These are phyloP conservation scores for Pristionchus entomophagus DNA, from an alignment of 2,888 invertebrate species.

Conservation along the genomic window DNA sequence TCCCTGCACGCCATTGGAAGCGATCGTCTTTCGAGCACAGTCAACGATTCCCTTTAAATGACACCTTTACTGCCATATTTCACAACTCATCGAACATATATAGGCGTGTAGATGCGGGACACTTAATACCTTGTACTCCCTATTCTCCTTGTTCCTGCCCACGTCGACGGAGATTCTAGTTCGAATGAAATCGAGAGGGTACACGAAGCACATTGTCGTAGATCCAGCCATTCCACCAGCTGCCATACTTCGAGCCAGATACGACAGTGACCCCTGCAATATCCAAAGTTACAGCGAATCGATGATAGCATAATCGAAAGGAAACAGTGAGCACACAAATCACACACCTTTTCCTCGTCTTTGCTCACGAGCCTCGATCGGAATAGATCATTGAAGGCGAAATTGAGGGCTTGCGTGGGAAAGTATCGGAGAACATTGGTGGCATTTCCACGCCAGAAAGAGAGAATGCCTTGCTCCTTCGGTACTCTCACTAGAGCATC, in stretches of 20 bases:
- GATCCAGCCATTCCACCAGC: slow-evolving; percentile 66
- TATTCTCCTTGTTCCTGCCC: slow-evolving; percentile 53
- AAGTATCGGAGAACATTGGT: slow-evolving; percentile 59
- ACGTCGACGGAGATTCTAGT: slow-evolving; percentile 64
- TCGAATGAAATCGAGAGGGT: slow-evolving; percentile 65
- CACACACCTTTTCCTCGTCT: slow-evolving; percentile 55
- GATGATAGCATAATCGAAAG: not conserved
- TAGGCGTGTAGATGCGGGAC: not conserved
- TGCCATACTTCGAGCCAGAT: slow-evolving; percentile 58
- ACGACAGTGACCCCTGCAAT: slow-evolving; percentile 58
- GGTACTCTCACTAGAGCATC: slow-evolving; percentile 65
- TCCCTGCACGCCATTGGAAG: slow-evolving; percentile 86
- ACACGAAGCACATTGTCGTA: slow-evolving; percentile 64
- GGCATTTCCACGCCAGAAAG: slow-evolving; percentile 66
- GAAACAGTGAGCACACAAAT: not conserved
- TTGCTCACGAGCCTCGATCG: slow-evolving; percentile 58
- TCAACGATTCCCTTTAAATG: slow-evolving; percentile 59
- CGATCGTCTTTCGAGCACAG: slow-evolving; percentile 82
- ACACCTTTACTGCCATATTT: not conserved
- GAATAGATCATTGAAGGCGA: slow-evolving; percentile 67
- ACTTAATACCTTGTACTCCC: slow-evolving; percentile 62
- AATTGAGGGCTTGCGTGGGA: slow-evolving; percentile 66
- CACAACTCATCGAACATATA: not conserved
- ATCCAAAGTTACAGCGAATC: not conserved
- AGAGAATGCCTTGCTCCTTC: slow-evolving; percentile 62